These are phyloP conservation scores for Caenorhabditis inopinata DNA, from an alignment of 1,140 invertebrate species.

Conservation along the genomic window DNA sequence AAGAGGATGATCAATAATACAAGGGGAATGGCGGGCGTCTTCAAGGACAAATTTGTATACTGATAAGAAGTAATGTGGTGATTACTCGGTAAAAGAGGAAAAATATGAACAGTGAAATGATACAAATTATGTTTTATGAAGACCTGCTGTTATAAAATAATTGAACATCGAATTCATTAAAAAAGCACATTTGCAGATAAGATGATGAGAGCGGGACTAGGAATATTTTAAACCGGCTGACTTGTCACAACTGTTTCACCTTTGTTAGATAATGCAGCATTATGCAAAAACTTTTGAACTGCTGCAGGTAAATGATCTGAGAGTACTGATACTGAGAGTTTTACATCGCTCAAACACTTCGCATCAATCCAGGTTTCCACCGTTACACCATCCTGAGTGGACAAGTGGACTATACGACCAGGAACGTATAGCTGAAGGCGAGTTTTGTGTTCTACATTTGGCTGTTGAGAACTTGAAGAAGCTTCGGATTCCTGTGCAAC, in stretches of 20 bases:
- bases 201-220: too few species aligned
- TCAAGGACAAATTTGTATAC: not conserved
- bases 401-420: slow-evolving; percentile 55
- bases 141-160: too few species aligned
- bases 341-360: slow-evolving; percentile 51
- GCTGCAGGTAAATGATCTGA: slow-evolving; percentile 50
- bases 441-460: not conserved
- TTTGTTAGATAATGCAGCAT: not conserved
- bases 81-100: not conserved
- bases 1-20: not conserved
- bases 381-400: slow-evolving; percentile 27
- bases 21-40: not conserved
- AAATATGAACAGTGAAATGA: too few species aligned
- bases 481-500: too few species aligned
- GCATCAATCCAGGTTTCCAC: slow-evolving; percentile 38
- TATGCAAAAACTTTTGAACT: not conserved
- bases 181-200: too few species aligned
- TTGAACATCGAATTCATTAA: too few species aligned
- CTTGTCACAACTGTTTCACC: not conserved
- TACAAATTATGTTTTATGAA: too few species aligned
- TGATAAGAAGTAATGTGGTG: not conserved
- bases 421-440: slow-evolving; percentile 55
- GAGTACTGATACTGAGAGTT: slow-evolving; percentile 47
- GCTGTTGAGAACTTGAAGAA: not conserved
- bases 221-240: not conserved